Conservation (phyloP, 2,797 vertebrate genomes). For the Lophotriccus pileatus region DNA sequence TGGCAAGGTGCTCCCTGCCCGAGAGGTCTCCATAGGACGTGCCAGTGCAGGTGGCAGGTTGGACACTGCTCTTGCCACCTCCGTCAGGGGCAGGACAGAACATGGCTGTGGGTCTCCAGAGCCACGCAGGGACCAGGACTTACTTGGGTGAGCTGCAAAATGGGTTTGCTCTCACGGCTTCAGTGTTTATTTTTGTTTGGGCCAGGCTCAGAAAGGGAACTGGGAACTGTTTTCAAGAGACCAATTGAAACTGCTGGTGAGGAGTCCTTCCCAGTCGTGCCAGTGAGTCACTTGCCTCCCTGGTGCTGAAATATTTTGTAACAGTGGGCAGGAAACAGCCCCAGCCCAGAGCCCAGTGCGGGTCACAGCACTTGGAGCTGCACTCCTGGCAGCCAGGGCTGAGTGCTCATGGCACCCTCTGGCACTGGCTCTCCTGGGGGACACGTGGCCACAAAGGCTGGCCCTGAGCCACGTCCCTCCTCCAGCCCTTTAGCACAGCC, state of each 20-base stretch:
- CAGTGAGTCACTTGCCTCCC: slow-evolving; percentile 19
- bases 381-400: not conserved
- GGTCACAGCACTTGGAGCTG: accelerated
- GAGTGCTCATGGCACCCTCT: not conserved
- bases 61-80: not conserved
- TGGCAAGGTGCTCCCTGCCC: accelerated
- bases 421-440: not conserved
- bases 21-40: not conserved
- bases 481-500: not conserved
- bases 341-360: accelerated
- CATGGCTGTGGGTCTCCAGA: not conserved
- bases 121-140: not conserved
- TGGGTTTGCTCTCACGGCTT: not conserved
- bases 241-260: slow-evolving; percentile 26
- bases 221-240: not conserved
- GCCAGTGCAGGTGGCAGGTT: not conserved
- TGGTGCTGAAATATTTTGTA: not conserved
- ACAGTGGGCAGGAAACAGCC: not conserved
- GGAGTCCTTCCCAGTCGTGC: not conserved
- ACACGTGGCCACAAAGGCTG: not conserved
- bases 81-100: not conserved
- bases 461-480: not conserved
- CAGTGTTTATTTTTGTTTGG: slow-evolving; percentile 12
- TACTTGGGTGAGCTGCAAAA: not conserved
- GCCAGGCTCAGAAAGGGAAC: slow-evolving; percentile 40